Conservation (phyloP, 2,888 invertebrate genomes). For the Altica lythri region DNA sequence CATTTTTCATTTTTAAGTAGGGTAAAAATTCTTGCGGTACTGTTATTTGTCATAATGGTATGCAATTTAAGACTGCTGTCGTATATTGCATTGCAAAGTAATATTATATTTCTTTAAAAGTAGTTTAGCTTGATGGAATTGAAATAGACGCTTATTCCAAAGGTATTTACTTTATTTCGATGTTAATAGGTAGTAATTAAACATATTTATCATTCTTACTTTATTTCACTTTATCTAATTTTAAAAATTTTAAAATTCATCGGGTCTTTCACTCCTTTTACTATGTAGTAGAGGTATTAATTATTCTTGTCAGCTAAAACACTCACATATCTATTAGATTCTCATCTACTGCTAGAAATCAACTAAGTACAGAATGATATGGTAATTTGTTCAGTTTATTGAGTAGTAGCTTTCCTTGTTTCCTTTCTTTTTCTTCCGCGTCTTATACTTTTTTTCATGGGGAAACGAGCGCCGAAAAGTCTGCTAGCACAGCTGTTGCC, state of each 20-base stretch:
- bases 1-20: slow-evolving; percentile 14
- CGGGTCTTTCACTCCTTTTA: too few species aligned
- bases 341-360: too few species aligned
- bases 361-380: slow-evolving; percentile 27
- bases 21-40: slow-evolving; percentile 7
- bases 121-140: neutral
- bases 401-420: slow-evolving; percentile 21
- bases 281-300: too few species aligned
- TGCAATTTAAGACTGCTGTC: slow-evolving; percentile 16
- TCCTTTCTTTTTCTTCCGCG: slow-evolving; percentile 15
- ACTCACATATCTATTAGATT: too few species aligned
- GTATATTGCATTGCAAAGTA: slow-evolving; percentile 1
- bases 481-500: slow-evolving; percentile 41
- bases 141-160: too few species aligned
- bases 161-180: too few species aligned
- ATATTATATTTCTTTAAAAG: slow-evolving; percentile 10
- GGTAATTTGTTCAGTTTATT: too few species aligned
- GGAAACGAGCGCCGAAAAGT: slow-evolving; percentile 26
- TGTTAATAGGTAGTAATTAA: too few species aligned
- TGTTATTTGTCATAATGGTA: slow-evolving; percentile 21
- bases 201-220: too few species aligned
- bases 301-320: too few species aligned
- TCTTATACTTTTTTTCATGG: slow-evolving; percentile 10
- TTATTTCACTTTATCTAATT: too few species aligned
- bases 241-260: too few species aligned